Conservation (phyloP, 2,797 vertebrate species). For the Austrolebias charrua region DNA sequence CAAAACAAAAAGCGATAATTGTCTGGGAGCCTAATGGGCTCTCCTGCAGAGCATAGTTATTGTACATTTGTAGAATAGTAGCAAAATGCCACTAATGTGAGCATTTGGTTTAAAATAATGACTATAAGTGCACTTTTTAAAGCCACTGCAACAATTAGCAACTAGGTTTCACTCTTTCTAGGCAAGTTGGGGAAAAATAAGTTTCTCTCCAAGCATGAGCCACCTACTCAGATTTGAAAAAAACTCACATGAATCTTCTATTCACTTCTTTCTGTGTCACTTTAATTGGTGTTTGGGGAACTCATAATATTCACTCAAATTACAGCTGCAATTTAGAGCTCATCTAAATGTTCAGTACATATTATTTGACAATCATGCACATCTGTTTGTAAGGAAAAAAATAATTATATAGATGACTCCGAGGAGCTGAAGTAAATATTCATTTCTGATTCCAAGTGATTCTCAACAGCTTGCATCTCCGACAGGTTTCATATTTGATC, state of each 20-base stretch:
- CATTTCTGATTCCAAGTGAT: constrained; percentile 24
- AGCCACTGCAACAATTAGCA: neutral
- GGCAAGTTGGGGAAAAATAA: neutral
- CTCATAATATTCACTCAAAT: constrained; percentile 12
- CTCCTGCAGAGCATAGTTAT: constrained; percentile 8
- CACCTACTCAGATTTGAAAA: neutral
- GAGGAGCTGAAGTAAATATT: constrained; percentile 32
- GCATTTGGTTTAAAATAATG: constrained; percentile 2
- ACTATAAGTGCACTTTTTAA: neutral
- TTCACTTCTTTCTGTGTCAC: constrained; percentile 1
- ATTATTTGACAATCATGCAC: constrained; percentile 20
- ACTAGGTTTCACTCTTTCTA: neutral
- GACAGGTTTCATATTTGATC: constrained; percentile 27
- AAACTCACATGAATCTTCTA: neutral
- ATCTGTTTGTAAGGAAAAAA: constrained; percentile 28
- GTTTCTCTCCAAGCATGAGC: neutral
- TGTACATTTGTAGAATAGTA: neutral
- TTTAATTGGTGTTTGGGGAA: constrained; percentile 6
- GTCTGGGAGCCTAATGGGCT: constrained; percentile 6
- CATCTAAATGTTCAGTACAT: constrained; percentile 13
- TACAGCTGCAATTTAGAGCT: constrained; percentile 17
- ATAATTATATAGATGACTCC: constrained; percentile 16
- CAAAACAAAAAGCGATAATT: constrained; percentile 2
- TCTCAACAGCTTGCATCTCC: constrained; percentile 28
- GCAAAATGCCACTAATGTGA: constrained; percentile 4